phyloP scores from a whole-genome alignment of 92 coral and sea anemone genomes.

The Diadumene lineata region DNA sequence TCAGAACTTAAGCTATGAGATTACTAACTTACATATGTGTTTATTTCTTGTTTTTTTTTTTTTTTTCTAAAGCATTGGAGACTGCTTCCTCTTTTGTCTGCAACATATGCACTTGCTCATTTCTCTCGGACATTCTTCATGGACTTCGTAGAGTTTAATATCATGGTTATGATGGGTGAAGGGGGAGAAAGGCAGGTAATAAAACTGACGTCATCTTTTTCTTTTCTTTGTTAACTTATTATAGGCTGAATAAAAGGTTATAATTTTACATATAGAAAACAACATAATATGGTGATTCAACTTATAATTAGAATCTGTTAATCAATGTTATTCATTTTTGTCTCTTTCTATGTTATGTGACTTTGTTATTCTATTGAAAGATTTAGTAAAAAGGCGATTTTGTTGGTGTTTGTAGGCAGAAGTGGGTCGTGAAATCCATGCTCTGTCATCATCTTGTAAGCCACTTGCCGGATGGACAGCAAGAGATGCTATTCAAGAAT shows the following conservation, averaged over 20 bases:
- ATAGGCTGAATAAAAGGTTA: neutral
- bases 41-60: too few relatives aligned
- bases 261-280: neutral
- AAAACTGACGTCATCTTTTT: neutral
- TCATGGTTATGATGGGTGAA: slow-evolving; percentile 83
- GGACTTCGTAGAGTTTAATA: slow-evolving; percentile 70
- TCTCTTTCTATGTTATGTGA: too few relatives aligned
- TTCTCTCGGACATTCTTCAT: slow-evolving; percentile 81
- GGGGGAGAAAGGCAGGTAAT: slow-evolving; percentile 72
- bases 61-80: slow-evolving; percentile 88
- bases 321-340: too few relatives aligned
- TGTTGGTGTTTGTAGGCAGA: slow-evolving; percentile 52
- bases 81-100: slow-evolving; percentile 88
- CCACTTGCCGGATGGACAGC: slow-evolving; percentile 93
- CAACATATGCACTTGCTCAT: slow-evolving; percentile 81
- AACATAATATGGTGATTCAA: neutral
- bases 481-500: slow-evolving; percentile 92
- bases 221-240: too few relatives aligned
- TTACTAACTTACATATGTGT: too few relatives aligned
- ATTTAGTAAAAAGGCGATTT: neutral
- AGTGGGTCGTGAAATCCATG: slow-evolving; percentile 94
- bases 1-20: too few relatives aligned
- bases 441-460: slow-evolving; percentile 86
- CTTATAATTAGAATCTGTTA: too few relatives aligned
- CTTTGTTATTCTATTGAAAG: neutral